Evolutionary conservation across 2,113 vertebrate species (phyloP).

Genomic region (Chloropsis hardwickii): DNA sequence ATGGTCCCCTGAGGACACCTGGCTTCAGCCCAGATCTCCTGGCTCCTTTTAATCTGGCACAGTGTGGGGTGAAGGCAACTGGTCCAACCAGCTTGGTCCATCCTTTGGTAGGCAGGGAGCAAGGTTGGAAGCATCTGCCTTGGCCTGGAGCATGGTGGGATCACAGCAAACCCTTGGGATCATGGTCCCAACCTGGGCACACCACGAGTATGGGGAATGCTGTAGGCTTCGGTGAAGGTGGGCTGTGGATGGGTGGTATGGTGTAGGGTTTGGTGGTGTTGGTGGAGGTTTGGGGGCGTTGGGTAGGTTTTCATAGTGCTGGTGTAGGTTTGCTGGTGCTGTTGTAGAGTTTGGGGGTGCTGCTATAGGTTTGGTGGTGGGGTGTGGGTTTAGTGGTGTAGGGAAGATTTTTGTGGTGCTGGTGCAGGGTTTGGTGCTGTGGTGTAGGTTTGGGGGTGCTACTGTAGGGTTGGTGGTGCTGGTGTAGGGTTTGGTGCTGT

Average conservation of each 20-base stretch:
- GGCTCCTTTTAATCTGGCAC: neutral
- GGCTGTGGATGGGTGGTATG: neutral
- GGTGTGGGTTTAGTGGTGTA: rapidly evolving
- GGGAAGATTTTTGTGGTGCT: neutral
- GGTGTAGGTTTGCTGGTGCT: neutral
- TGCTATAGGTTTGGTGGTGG: neutral
- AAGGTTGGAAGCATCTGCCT: neutral
- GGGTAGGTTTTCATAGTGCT: neutral
- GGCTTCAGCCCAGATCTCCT: neutral
- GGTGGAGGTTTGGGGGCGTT: neutral
- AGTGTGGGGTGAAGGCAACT: rapidly evolving
- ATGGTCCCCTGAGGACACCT: neutral
- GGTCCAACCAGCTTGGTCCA: neutral
- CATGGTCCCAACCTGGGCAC: neutral
- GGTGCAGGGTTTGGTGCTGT: rapidly evolving
- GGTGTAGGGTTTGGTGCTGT: neutral
- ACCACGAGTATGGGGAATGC: neutral
- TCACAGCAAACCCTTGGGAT: neutral
- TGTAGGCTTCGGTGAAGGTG: too few relatives aligned
- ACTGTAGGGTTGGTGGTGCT: neutral
- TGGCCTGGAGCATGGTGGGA: neutral
- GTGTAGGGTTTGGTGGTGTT: neutral
- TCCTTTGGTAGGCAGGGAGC: neutral
- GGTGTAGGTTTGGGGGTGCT: rapidly evolving
- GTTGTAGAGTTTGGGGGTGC: neutral